Evolutionary conservation across 2,113 vertebrate genomes (phyloP).

Genomic region (Bos indicus): DNA sequence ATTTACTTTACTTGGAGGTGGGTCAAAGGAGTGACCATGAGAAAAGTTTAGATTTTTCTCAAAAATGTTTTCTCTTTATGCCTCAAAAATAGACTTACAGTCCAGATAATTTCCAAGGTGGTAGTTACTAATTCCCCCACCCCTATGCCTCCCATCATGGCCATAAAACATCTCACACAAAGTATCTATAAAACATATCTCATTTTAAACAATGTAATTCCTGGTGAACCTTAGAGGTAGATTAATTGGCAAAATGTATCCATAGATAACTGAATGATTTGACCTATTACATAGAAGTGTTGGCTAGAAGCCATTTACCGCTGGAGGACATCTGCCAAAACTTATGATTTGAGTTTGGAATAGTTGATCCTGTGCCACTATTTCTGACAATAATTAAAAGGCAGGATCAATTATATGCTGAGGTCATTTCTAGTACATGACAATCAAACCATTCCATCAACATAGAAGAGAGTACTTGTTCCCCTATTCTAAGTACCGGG

Average conservation of each 20-base stretch:
- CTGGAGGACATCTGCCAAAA: conserved; percentile 57
- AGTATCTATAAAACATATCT: conserved; percentile 26
- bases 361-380: conserved; percentile 49
- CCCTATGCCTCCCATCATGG: neutral
- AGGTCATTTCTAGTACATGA: conserved; percentile 58
- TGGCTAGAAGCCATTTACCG: conserved; percentile 52
- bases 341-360: conserved; percentile 63
- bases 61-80: neutral
- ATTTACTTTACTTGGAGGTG: conserved; percentile 48
- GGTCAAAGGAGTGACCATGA: neutral
- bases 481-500: neutral
- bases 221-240: conserved; percentile 40
- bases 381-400: conserved; percentile 65
- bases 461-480: neutral
- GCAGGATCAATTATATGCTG: conserved; percentile 45
- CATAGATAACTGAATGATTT: conserved; percentile 59
- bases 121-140: neutral
- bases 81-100: conserved; percentile 8
- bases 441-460: neutral
- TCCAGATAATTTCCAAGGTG: neutral
- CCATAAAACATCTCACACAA: conserved; percentile 41
- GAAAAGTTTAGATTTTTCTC: neutral
- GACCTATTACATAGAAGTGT: conserved; percentile 34
- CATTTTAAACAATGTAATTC: conserved; percentile 58
- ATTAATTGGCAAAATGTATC: conserved; percentile 62